Evolutionary conservation across 2,888 invertebrate species (phyloP), one percentile per base, ranked within the genome.

Genomic region (Apodemia zela): DNA sequence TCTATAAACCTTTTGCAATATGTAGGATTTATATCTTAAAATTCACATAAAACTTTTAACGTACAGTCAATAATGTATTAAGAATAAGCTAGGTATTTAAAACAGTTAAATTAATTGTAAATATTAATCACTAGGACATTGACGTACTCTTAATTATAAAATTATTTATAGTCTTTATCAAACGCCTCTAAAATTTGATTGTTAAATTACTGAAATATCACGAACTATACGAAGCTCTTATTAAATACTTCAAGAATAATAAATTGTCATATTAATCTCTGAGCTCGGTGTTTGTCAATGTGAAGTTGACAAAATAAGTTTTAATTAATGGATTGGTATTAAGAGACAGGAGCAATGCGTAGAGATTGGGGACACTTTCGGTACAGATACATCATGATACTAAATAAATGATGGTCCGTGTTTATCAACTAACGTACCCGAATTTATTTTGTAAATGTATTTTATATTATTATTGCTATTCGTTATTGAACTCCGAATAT

Each of bases 311-410:
- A 83, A 88, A 88, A 89, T 87, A 90, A 90, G 85, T 91, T 91
- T 89, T 90, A 91, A 91, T 91, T 91, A 91, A 91, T 90, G 91
- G 88, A 91, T 90, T 82, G 87, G 84, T 81, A 86, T 85, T 87
- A 83, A 73, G 89, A 85, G 88, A 87, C 85, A 82, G 77, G 69
- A 69, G 67, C 65, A 66, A 62, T 71, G 84, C 82, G 80, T 84
- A 78, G 75, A 77, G 79, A 76, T 77, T 72, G 72, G 82, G 84
- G 80, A 80, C 66, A 76, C 75, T 42, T 78, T 62, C 66, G 61
- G 64, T 60, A 63, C 65, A 66, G 62, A 66, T 65, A 63, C 60
- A 65, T 68, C 68, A 67, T 65, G 33, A 58, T 63, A 65, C 68
- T 69, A 65, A 65, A 69, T 68, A 69, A 65, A 68, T 69, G 64